Base-by-base conservation (phyloP, 2,797 vertebrate genomes). In the Salmo trutta region DNA sequence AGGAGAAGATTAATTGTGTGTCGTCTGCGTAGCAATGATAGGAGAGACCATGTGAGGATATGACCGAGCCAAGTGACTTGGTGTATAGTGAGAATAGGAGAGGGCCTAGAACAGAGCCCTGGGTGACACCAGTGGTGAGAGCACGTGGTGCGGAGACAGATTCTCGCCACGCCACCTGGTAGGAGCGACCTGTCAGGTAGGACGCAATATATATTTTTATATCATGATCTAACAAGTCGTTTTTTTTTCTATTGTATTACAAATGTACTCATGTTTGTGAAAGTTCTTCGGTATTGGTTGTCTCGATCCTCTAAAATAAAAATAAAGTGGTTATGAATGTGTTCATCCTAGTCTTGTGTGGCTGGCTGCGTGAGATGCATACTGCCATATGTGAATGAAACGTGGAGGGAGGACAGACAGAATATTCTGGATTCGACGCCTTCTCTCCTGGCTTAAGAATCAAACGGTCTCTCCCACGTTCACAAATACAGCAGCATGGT, bases 171-270 rank as follows among this genome's bases (percentile, higher is more conserved):
- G n/a, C n/a, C n/a, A n/a, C n/a, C n/a, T n/a, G n/a, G n/a, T n/a
- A n/a, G n/a, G n/a, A n/a, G n/a, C n/a, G n/a, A n/a, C n/a, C n/a
- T n/a, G n/a, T n/a, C n/a, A n/a, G n/a, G n/a, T n/a, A n/a, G n/a
- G n/a, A n/a, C n/a, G n/a, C n/a, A n/a, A n/a, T n/a, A n/a, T 76
- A 21, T 76, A 76, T 76, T 76, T 76, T 76, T 70, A 70, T 76
- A 76, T 69, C 29, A 76, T 47, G 53, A n/a, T 71, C 16, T 31
- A 36, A 59, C 68, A 21, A 33, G 33, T 74, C 24, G 41, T 74
- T n/a, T 36, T 17, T 17, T 62, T 64, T 21, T 41, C 19, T 47
- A n/a, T 70, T 47, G 33, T 36, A 33, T 36, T 56, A n/a, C 24
- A 53, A 59, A 53, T 21, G 70, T 52, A 3, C 8, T 36, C 33